Conservation (phyloP, 1,140 invertebrate genomes). For the Eurosta solidaginis region DNA sequence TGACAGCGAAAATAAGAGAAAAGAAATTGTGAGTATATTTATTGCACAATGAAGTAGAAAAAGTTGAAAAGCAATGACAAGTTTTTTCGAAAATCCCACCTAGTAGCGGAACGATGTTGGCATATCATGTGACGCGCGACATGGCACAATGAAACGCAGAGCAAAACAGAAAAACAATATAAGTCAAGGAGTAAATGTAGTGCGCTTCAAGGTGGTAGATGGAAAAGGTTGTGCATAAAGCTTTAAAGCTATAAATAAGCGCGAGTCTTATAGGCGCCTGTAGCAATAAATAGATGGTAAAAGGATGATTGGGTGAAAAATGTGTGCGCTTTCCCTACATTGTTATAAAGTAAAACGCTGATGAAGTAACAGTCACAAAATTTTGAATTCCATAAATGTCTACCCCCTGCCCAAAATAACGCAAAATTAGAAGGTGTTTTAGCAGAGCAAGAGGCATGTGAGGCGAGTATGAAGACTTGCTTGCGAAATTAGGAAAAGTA, state of each 20-base stretch:
- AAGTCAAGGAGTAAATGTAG: background rate
- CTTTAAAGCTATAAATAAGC: no score
- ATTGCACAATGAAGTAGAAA: conserved; percentile 23
- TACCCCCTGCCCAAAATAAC: conserved; percentile 11
- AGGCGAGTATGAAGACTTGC: background rate
- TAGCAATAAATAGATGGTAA: no score
- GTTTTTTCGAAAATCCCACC: background rate
- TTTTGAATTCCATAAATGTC: background rate
- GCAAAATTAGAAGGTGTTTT: background rate
- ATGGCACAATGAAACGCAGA: background rate
- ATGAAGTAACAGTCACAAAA: no score
- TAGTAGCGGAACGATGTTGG: background rate
- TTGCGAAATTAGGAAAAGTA: background rate
- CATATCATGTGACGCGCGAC: background rate
- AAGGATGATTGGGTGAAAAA: background rate
- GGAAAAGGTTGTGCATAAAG: no score
- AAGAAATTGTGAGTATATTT: background rate
- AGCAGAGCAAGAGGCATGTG: background rate
- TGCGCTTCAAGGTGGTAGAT: no score
- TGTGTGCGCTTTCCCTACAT: no score
- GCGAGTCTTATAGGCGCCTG: no score
- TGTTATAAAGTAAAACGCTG: no score
- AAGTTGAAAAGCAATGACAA: conserved; percentile 25
- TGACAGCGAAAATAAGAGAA: background rate
- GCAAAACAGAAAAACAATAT: background rate